Percentiles rank a stretch among this genome's conserved stretches.
Evolutionary conservation across 1,140 invertebrate genomes (phyloP).

Genomic region (Metopolophium dirhodum): DNA sequence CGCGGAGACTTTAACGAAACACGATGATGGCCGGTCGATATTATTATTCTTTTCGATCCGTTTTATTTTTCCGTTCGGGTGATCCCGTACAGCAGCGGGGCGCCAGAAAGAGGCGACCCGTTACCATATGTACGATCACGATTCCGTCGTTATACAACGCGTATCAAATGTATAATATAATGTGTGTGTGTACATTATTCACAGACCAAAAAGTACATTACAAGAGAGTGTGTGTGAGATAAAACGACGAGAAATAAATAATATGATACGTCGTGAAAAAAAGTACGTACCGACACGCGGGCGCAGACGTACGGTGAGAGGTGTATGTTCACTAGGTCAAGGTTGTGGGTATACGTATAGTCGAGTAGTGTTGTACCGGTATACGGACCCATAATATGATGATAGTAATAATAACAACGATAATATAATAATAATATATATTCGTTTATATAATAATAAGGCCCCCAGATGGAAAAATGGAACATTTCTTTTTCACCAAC

Average conservation of each 20-base stretch:
- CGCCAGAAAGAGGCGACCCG: conserved; percentile 10
- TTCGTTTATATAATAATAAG: not conserved
- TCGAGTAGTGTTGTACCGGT: not conserved
- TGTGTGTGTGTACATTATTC: not conserved
- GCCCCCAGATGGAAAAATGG: not conserved
- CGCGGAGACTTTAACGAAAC: not conserved
- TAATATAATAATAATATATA: not conserved
- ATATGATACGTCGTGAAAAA: conserved; percentile 5
- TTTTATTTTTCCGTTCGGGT: not conserved
- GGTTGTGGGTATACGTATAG: not conserved
- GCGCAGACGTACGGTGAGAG: conserved; percentile 25
- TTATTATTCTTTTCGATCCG: not conserved
- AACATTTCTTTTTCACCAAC: not conserved
- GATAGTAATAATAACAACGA: not conserved
- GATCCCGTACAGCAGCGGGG: not conserved
- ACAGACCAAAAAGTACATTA: not conserved
- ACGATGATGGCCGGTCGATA: not conserved
- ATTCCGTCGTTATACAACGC: conserved; percentile 47
- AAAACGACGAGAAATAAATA: not conserved
- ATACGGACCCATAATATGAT: not conserved
- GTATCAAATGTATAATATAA: too few relatives aligned
- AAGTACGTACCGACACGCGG: not conserved
- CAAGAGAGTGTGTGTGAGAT: not conserved
- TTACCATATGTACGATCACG: conserved; percentile 34
- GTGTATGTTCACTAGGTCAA: conserved; percentile 17